These are phyloP conservation scores for Amblyjoppa proteus DNA, from an alignment of 2,888 invertebrate genomes.

Conservation along the genomic window DNA sequence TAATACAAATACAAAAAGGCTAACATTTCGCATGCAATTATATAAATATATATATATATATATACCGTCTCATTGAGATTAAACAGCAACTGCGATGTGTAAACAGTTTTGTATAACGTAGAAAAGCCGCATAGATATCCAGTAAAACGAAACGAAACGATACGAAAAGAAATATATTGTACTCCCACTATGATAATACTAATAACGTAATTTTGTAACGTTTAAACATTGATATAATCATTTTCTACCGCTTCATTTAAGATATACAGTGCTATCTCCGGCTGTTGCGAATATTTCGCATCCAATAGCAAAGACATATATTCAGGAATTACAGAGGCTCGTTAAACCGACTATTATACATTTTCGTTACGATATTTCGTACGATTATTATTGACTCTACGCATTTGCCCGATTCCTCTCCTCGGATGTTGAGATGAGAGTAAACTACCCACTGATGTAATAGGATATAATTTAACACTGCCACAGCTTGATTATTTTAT, in stretches of 20 bases:
- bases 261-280: slow-evolving; percentile 41
- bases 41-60: slow-evolving; percentile 29
- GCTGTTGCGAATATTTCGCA: slow-evolving; percentile 39
- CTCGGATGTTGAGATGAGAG: slow-evolving; percentile 1
- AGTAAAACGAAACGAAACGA: slow-evolving; percentile 17
- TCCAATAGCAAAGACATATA: slow-evolving; percentile 21
- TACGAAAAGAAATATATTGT: slow-evolving; percentile 38
- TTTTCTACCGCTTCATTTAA: slow-evolving; percentile 76
- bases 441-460: slow-evolving; percentile 19
- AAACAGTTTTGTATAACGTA: slow-evolving; percentile 53
- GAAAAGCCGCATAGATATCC: slow-evolving; percentile 28
- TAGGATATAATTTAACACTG: slow-evolving; percentile 74
- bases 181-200: slow-evolving; percentile 58
- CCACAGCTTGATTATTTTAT: slow-evolving; percentile 66
- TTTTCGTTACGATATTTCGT: slow-evolving; percentile 19
- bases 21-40: slow-evolving; percentile 42
- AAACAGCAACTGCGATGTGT: slow-evolving; percentile 13
- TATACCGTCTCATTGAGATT: slow-evolving; percentile 34
- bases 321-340: slow-evolving; percentile 11
- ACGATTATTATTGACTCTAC: background rate
- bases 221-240: slow-evolving; percentile 63
- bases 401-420: slow-evolving; percentile 13
- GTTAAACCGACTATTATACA: slow-evolving; percentile 11
- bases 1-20: slow-evolving; percentile 6
- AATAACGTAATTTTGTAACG: slow-evolving; percentile 75